Evolutionary conservation across 2,888 invertebrate species (phyloP), one percentile per base, ranked within the genome.

Genomic region (Nycteola revayana): DNA sequence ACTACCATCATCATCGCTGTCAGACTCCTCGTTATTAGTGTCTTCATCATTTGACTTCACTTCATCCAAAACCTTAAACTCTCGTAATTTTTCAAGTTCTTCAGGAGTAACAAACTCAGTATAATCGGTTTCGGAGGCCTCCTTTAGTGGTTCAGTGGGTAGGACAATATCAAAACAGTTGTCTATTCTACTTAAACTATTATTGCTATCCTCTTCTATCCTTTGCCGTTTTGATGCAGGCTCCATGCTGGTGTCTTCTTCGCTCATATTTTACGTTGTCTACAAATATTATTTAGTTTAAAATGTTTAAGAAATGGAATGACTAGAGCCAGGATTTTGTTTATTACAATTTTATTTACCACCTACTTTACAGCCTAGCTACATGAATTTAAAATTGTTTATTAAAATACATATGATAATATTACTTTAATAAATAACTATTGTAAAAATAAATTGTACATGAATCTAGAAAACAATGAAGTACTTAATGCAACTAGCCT

Each of bases 51-150:
- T 77, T 0, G 80, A 77, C 44, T 76, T 82, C 2, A 86, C 80
- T 52, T 89, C 89, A 38, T 89, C 89, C 31, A 89, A 52, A 1
- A 89, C 82, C 40, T 80, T 72, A 52, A 87, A 88, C 56, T 89
- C 84, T 28, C 73, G 62, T 2, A 89, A 57, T 31, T 67, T 72
- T 18, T 83, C 70, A 23, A 85, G 24, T 36, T 88, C 85, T 25
- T 80, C 79, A 0, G 57, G 51, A 5, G 60, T 72, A 1, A 82
- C 71, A 31, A 63, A 67, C 33, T 80, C 7, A 10, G 14, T 23
- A 10, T 21, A 21, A 2, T 21, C 10, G 5, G 5, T 14, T 2
- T 14, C 3, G 14, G 14, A 14, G 14, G 2, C 14, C 2, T 2
- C 14, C 14, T 2, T 14, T 2, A 5, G 14, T 5, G 2, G 2